These are phyloP conservation scores for Drosophila mimica DNA, from an alignment of 2,888 invertebrate species.

Conservation along the genomic window DNA sequence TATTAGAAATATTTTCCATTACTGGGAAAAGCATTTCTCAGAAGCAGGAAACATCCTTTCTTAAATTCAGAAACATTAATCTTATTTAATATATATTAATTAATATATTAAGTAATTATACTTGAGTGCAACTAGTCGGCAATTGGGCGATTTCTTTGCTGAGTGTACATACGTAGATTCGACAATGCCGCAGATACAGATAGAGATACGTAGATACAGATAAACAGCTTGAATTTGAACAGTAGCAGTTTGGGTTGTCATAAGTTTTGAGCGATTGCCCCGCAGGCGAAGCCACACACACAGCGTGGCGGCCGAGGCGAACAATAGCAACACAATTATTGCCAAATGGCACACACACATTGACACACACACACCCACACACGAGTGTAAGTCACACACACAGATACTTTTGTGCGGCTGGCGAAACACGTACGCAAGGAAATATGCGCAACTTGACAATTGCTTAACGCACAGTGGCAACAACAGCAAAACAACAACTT, in stretches of 20 bases:
- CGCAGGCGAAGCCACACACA: slow-evolving; percentile 78
- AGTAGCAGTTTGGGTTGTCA: slow-evolving; percentile 82
- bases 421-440: slow-evolving; percentile 49
- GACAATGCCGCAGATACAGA: slow-evolving; percentile 16
- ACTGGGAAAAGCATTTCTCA: too few relatives aligned
- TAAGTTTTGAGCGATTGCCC: slow-evolving; percentile 82
- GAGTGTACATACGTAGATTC: slow-evolving; percentile 6
- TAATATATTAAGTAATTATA: too few relatives aligned
- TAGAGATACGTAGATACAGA: slow-evolving; percentile 23
- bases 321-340: slow-evolving; percentile 77
- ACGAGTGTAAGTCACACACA: slow-evolving; percentile 43
- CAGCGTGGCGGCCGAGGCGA: slow-evolving; percentile 64
- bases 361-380: slow-evolving; percentile 49
- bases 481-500: slow-evolving; percentile 43
- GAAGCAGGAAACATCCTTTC: too few relatives aligned
- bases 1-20: too few relatives aligned
- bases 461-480: slow-evolving; percentile 54
- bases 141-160: not conserved
- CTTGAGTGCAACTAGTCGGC: too few relatives aligned
- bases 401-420: slow-evolving; percentile 29
- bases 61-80: too few relatives aligned
- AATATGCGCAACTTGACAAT: slow-evolving; percentile 61
- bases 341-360: slow-evolving; percentile 65
- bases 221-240: slow-evolving; percentile 57
- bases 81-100: too few relatives aligned